These are phyloP conservation scores for Acrocera orbiculus DNA, from an alignment of 2,888 invertebrate genomes.

Conservation along the genomic window DNA sequence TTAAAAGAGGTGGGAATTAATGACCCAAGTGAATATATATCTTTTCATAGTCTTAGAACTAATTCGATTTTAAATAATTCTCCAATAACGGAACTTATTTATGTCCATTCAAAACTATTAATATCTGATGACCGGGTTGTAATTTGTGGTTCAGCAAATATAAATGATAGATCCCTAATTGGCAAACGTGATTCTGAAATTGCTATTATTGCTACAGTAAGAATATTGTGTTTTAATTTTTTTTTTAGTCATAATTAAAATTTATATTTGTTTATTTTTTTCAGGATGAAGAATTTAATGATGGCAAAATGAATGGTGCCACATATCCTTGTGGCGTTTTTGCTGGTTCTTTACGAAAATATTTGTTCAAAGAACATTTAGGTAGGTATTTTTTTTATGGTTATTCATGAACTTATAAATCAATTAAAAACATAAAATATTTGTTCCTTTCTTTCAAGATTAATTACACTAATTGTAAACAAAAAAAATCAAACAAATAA, in stretches of 20 bases:
- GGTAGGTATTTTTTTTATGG: no score
- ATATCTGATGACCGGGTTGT: conserved; percentile 82
- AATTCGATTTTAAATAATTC: conserved; percentile 61
- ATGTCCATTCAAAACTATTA: conserved; percentile 93
- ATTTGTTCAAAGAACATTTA: conserved; percentile 82
- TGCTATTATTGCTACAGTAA: conserved; percentile 66
- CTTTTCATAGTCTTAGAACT: conserved; percentile 77
- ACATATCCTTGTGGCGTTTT: conserved; percentile 70
- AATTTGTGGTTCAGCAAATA: conserved; percentile 95
- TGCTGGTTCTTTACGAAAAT: conserved; percentile 66
- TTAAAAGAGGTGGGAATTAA: conserved; percentile 59
- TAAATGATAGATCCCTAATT: conserved; percentile 89
- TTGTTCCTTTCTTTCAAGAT: no score
- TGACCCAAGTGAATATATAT: conserved; percentile 70
- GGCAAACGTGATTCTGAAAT: conserved; percentile 92
- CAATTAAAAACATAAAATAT: no score
- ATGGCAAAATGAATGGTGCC: conserved; percentile 66
- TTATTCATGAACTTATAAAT: no score
- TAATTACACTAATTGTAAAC: no score
- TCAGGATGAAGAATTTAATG: conserved; percentile 62
- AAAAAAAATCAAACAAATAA: no score
- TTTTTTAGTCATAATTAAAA: conserved; percentile 3
- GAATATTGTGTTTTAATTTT: not conserved
- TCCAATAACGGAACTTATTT: conserved; percentile 82
- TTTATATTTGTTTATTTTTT: conserved; percentile 11